Percentiles rank a stretch among this genome's conserved stretches.
phyloP scores from a whole-genome alignment of 2,888 invertebrate species.

The Agonum fuliginosum region DNA sequence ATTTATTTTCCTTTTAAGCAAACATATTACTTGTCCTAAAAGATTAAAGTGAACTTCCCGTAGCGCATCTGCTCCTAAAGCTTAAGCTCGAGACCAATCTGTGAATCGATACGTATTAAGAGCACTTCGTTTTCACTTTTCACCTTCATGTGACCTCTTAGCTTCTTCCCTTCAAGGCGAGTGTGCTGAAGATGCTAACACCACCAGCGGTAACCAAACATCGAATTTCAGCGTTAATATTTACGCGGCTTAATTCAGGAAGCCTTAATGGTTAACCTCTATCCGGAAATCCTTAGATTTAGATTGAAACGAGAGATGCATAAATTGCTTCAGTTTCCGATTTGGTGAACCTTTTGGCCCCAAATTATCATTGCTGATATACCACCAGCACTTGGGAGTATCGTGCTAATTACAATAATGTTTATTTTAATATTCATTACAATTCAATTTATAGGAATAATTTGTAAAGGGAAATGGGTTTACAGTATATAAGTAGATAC shows the following conservation, averaged over 20 bases:
- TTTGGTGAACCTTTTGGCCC: slow-evolving; percentile 27
- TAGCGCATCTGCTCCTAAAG: not conserved
- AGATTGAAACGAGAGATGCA: slow-evolving; percentile 43
- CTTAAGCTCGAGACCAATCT: not conserved
- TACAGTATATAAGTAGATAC: no score
- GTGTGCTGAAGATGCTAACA: not conserved
- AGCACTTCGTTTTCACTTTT: slow-evolving; percentile 3
- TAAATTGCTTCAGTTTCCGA: slow-evolving; percentile 49
- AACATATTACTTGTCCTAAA: not conserved
- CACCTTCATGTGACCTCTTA: slow-evolving; percentile 8
- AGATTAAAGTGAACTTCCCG: slow-evolving; percentile 6
- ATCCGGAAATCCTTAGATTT: slow-evolving; percentile 49
- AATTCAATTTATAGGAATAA: not conserved
- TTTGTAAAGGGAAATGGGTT: no score
- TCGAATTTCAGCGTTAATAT: slow-evolving; percentile 37
- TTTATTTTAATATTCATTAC: slow-evolving; percentile 10
- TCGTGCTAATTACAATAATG: slow-evolving; percentile 28
- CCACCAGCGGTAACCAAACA: slow-evolving; percentile 8
- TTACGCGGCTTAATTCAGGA: slow-evolving; percentile 46
- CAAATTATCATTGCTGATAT: slow-evolving; percentile 31
- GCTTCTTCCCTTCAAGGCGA: not conserved
- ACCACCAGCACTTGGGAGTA: not conserved
- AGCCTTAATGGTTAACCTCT: slow-evolving; percentile 43
- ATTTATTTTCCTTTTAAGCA: not conserved
- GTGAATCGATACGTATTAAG: slow-evolving; percentile 5